These are phyloP conservation scores for Channa striata DNA, from an alignment of 2,797 vertebrate genomes.

Conservation along the genomic window DNA sequence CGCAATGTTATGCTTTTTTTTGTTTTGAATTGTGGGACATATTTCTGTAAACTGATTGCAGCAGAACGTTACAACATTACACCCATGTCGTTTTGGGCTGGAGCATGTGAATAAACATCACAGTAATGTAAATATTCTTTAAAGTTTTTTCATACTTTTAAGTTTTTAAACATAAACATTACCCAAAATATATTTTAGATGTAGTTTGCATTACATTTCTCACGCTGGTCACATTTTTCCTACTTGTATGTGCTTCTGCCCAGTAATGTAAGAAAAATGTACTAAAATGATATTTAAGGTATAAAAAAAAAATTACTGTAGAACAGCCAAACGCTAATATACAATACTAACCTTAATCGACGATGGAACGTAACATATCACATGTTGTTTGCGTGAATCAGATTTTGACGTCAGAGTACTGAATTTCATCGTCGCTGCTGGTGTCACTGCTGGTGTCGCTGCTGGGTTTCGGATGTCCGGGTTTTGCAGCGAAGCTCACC, in stretches of 20 bases:
- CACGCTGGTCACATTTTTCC: too few relatives aligned
- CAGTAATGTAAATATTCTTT: not conserved
- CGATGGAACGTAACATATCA: too few relatives aligned
- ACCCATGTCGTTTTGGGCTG: not conserved
- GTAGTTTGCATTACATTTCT: not conserved
- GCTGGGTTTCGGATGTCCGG: not conserved
- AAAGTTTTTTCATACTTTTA: too few relatives aligned
- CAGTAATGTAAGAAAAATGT: too few relatives aligned
- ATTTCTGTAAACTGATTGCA: not conserved
- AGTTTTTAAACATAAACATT: too few relatives aligned
- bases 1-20: not conserved
- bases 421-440: slow-evolving; percentile 43
- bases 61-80: slow-evolving; percentile 18
- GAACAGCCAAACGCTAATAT: too few relatives aligned
- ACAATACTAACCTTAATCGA: too few relatives aligned
- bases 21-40: not conserved
- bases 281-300: too few relatives aligned
- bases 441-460: slow-evolving; percentile 35
- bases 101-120: not conserved
- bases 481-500: slow-evolving; percentile 52
- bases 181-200: too few relatives aligned
- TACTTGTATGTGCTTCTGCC: too few relatives aligned
- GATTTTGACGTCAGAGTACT: slow-evolving; percentile 60
- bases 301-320: too few relatives aligned
- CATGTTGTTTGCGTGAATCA: too few relatives aligned